Base-by-base conservation (phyloP, 1,140 invertebrate genomes). In the Bombus consobrinus region DNA sequence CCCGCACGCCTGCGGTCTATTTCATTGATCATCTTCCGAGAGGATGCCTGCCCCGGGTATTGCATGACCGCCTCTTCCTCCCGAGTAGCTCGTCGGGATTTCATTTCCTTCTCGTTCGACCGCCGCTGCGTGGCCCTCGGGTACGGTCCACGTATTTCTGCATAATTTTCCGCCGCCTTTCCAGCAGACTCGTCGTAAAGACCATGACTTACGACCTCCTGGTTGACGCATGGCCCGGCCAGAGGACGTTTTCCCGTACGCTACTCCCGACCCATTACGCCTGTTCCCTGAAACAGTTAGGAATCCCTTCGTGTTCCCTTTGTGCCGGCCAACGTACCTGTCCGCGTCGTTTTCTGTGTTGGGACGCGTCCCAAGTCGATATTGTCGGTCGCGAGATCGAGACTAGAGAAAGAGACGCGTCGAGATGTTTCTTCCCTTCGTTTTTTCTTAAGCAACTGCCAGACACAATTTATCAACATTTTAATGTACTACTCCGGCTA, bases 11-110 rank as follows among this genome's bases (percentile, higher is more conserved):
- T 89, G 77, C 90, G 92, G 90, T 74, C 92, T 90, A 93, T 94
- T 95, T 94, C 93, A 94, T 94, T 94, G 94, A 94, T 95, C 94
- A 94, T 94, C 92, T 89, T 94, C 92, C 90, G 89, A 86, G 88
- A 87, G 37, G 37, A 68, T 34, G n/a, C 6, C 69, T 71, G 85
- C 92, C 93, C 87, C 91, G 88, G 89, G 92, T 93, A 93, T 89
- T 79, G 69, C 87, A 85, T 71, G 87, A 85, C 74, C 81, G 73
- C 53, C 37, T 80, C 66, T 32, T 53, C 69, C 37, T 28, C 41
- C 59, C 47, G 47, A 53, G 18, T 22, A 53, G 47, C 47, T 57
- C 75, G 87, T 66, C 5, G 43, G 13, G 32, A 18, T n/a, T 34
- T 34, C 41, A 62, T 34, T 43, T 79, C n/a, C 12, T 72, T 47